A percentile compares a stretch with the other conserved stretches of the same genome.
phyloP scores from a whole-genome alignment of 2,797 vertebrate species.

The Myripristis jacobus region DNA sequence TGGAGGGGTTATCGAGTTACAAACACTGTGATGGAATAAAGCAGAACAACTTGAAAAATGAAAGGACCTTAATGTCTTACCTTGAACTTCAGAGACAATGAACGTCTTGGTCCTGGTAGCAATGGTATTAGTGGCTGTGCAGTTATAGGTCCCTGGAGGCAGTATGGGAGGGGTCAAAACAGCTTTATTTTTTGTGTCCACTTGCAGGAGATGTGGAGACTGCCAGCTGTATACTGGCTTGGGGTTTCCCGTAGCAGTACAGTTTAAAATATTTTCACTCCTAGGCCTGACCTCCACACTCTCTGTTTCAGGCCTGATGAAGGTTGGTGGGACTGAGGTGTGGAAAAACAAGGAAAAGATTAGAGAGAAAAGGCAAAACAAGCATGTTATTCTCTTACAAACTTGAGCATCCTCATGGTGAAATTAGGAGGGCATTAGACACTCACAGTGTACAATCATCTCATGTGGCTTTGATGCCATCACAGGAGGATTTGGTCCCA shows the following conservation, averaged over 20 bases:
- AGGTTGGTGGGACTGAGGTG: conserved; percentile 67
- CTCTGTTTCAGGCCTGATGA: conserved; percentile 28
- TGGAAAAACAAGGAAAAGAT: not conserved
- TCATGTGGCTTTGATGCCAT: not conserved
- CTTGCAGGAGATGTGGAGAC: not conserved
- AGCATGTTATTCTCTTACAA: not conserved
- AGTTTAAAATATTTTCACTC: conserved; percentile 49
- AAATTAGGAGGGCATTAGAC: not conserved
- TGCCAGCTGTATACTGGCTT: conserved; percentile 64
- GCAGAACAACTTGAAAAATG: not conserved
- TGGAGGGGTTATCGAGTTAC: conserved; percentile 22
- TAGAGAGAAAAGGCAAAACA: not conserved
- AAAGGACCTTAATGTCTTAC: conserved; percentile 54
- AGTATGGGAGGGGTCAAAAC: conserved; percentile 5
- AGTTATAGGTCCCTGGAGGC: conserved; percentile 68
- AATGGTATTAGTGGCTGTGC: conserved; percentile 55
- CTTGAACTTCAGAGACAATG: conserved; percentile 38
- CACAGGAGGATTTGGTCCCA: not conserved
- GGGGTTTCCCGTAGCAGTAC: conserved; percentile 73
- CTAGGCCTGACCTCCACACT: conserved; percentile 18
- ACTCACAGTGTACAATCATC: conserved; percentile 71
- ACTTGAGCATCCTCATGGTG: not conserved
- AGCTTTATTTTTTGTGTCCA: not conserved
- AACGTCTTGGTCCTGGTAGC: conserved; percentile 63
- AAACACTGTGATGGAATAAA: conserved; percentile 9